A percentile compares a stretch with the other conserved stretches of the same genome.
These are phyloP conservation scores for Dryobates pubescens DNA, from an alignment of 2,797 vertebrate species.

Conservation along the genomic window DNA sequence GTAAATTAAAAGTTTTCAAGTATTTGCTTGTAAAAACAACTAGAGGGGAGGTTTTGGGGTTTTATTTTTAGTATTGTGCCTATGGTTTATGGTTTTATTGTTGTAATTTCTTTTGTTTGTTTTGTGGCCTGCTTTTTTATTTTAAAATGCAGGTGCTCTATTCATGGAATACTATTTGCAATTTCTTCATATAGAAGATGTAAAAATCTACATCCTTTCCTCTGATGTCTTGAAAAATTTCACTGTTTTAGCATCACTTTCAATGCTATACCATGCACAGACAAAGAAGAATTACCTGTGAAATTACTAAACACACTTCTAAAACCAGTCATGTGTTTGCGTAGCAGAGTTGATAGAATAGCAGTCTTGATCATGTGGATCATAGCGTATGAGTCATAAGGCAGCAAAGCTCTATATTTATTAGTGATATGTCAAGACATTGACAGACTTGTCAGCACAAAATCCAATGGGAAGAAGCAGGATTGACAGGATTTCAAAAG, in stretches of 20 bases:
- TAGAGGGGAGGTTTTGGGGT: background rate
- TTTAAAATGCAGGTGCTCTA: background rate
- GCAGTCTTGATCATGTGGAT: background rate
- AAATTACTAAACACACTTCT: background rate
- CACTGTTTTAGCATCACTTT: background rate
- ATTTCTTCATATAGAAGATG: background rate
- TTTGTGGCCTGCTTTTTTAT: background rate
- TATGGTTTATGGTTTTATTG: no score
- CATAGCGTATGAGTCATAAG: background rate
- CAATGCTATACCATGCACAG: background rate
- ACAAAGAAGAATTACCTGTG: background rate
- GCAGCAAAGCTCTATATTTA: background rate
- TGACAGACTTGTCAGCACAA: background rate
- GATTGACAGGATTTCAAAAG: background rate
- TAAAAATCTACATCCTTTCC: background rate
- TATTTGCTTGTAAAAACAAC: background rate
- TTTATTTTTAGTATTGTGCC: no score
- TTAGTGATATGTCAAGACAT: background rate
- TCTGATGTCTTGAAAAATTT: background rate
- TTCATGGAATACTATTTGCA: background rate
- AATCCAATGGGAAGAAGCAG: background rate
- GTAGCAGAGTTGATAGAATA: background rate
- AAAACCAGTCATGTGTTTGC: background rate
- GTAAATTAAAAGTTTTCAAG: background rate
- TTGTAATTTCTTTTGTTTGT: background rate